These are phyloP conservation scores for Graptemys geographica DNA, from an alignment of 2,797 vertebrate species.

Conservation along the genomic window DNA sequence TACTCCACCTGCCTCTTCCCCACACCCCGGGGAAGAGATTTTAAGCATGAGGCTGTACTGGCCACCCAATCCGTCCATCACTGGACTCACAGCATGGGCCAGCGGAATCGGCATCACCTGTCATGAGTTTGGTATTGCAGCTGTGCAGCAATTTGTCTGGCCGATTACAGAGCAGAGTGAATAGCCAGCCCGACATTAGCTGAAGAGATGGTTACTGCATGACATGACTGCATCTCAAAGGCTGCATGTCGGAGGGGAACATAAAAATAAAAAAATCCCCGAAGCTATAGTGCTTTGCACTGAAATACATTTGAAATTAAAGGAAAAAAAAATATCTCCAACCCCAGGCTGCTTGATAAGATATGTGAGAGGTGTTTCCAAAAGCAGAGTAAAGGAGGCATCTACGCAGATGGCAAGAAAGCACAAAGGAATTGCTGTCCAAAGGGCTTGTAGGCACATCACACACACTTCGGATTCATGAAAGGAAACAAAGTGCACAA, in stretches of 20 bases:
- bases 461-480: neutral
- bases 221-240: neutral
- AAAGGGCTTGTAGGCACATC: neutral
- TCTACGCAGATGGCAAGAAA: neutral
- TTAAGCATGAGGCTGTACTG: neutral
- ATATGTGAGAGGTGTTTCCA: neutral
- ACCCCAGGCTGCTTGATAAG: neutral
- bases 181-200: neutral
- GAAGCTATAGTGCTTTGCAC: neutral
- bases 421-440: neutral
- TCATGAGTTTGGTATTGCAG: neutral
- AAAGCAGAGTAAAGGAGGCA: neutral
- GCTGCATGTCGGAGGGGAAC: neutral
- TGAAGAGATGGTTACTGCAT: neutral
- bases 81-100: neutral
- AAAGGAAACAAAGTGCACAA: neutral
- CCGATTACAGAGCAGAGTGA: neutral
- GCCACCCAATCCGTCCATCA: neutral
- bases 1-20: neutral
- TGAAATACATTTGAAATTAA: neutral
- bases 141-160: neutral
- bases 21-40: neutral
- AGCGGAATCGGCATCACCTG: neutral
- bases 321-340: neutral
- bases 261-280: neutral